phyloP scores from a whole-genome alignment of 2,797 vertebrate genomes.

The Scolopax bukidnonensis region DNA sequence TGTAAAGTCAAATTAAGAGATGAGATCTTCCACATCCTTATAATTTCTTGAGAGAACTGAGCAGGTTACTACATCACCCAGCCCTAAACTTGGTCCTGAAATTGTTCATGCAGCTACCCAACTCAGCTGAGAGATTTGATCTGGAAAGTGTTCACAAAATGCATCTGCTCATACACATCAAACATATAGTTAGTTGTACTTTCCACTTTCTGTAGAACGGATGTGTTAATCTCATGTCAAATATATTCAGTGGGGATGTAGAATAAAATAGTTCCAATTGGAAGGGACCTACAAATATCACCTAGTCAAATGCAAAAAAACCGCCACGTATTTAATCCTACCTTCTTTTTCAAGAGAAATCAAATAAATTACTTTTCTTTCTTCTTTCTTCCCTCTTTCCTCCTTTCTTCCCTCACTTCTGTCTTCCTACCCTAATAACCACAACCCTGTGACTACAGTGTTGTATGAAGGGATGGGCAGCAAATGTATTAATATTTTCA shows the following conservation, averaged over 20 bases:
- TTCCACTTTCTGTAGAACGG: background rate
- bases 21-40: background rate
- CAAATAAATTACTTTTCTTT: background rate
- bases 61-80: background rate
- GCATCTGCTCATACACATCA: background rate
- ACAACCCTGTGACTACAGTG: background rate
- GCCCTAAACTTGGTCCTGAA: background rate
- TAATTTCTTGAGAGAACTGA: background rate
- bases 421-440: background rate
- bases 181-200: background rate
- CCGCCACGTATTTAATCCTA: background rate
- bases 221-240: background rate
- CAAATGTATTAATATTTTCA: background rate
- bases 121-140: background rate
- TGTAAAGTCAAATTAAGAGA: background rate
- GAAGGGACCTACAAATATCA: background rate
- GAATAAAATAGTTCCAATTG: background rate
- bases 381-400: accelerated
- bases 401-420: background rate
- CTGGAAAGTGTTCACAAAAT: background rate
- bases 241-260: background rate
- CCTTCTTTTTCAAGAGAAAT: background rate
- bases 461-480: background rate
- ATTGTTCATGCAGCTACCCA: background rate
- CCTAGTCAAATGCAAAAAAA: background rate